Conservation (phyloP, 2,113 vertebrate genomes). For the Festucalex cinctus region DNA sequence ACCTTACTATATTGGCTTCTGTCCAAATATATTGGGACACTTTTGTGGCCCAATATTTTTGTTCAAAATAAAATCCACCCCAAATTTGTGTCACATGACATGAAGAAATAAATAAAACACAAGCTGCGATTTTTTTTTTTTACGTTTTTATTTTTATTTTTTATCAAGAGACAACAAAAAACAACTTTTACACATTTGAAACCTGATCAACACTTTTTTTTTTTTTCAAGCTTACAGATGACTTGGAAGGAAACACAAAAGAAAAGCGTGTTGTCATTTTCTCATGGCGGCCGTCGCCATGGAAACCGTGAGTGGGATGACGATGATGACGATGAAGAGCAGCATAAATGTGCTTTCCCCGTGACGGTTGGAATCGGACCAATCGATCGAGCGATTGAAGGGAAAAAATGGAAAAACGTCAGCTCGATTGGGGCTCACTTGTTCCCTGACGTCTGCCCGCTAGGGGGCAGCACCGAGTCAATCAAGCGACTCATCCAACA, state of each 20-base stretch:
- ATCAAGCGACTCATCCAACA: not conserved
- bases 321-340: not conserved
- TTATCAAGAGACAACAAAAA: slow-evolving; percentile 45
- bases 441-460: not conserved
- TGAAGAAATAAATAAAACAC: not conserved
- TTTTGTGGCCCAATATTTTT: no score
- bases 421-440: no score
- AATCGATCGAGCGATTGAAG: not conserved
- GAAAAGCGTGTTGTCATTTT: not conserved
- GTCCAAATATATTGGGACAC: no score
- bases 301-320: not conserved
- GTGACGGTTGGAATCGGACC: not conserved
- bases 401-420: not conserved
- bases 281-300: not conserved
- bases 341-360: not conserved
- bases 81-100: not conserved
- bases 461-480: not conserved
- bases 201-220: slow-evolving; percentile 2
- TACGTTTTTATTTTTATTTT: slow-evolving; percentile 3
- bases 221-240: slow-evolving; percentile 1
- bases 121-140: not conserved
- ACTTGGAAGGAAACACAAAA: not conserved
- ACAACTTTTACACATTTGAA: not conserved
- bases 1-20: no score
- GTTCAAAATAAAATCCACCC: no score